Base-by-base conservation (phyloP, 35 echinoderm and acorn worm genomes). In the Acanthaster planci region DNA sequence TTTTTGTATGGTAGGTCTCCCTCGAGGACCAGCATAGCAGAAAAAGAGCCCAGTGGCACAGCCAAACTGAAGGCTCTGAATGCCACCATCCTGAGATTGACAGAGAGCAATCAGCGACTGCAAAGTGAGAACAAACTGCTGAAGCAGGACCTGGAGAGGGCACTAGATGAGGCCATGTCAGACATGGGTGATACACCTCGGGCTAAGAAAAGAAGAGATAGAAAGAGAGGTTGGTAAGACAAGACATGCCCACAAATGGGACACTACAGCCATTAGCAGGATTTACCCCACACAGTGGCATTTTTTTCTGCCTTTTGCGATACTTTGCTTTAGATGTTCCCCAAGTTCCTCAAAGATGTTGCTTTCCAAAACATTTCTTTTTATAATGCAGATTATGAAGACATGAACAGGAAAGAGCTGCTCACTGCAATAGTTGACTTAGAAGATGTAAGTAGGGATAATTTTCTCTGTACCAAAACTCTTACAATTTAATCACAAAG, bases 71-170 rank as follows among this genome's bases (percentile, higher is more conserved):
- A 97, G 68, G 95, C 95, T 4, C 85, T 97, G 32, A 97, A 97
- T 77, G 91, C 59, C 0, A 98, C 92, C 7, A 91, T 98, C 68
- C 52, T 98, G 42, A 84, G 95, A 64, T 82, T 98, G 18, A 98
- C 95, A 77, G 95, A 98, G 84, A 88, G 85, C 56, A 98, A 88
- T 16, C 95, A 98, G 55, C 60, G 92, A 56, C 51, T 98, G 31
- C 95, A 98, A 82, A 98, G 95, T 57, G 95, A 98, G 82, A 93
- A 91, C 51, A 98, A 98, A 82, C 91, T 98, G 1, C 60, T 98
- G 0, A 98, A 98, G 77, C 89, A 89, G 8, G 95, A 98, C 78
- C 58, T 98, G n/a, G 92, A 94, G 47, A 80, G 88, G 59, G 92
- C 95, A 9, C 82, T 98, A 75, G 89, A 98, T 40, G 87, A 83